These are phyloP conservation scores for Nibea coibor DNA, from an alignment of 2,113 vertebrate species.

Conservation along the genomic window DNA sequence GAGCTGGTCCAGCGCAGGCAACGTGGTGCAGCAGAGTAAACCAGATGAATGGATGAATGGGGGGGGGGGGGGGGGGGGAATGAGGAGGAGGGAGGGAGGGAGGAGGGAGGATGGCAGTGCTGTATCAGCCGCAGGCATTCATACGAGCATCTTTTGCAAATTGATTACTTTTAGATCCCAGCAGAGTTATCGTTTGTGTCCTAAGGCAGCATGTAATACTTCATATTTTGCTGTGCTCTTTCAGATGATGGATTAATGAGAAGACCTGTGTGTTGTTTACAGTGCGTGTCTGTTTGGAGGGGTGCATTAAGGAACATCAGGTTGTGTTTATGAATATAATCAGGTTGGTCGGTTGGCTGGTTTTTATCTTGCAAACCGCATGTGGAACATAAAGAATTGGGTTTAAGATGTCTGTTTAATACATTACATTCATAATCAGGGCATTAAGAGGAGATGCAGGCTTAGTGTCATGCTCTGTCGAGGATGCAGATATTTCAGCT, in stretches of 20 bases:
- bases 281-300: background rate
- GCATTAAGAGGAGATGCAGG: background rate
- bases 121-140: constrained; percentile 41
- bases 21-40: constrained; percentile 55
- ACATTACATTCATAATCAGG: background rate
- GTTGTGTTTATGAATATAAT: background rate
- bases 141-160: constrained; percentile 53
- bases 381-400: background rate
- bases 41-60: constrained; percentile 59
- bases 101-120: constrained; percentile 20
- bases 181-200: background rate
- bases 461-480: background rate
- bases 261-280: background rate
- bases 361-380: background rate
- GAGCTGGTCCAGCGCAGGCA: constrained; percentile 37
- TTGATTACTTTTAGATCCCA: constrained; percentile 38
- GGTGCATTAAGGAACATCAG: background rate
- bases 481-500: background rate
- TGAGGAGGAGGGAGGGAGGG: too few species aligned
- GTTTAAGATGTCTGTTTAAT: background rate
- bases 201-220: constrained; percentile 1
- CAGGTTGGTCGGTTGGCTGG: too few species aligned
- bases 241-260: constrained; percentile 2
- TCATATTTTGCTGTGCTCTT: background rate
- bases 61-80: background rate